Conservation (phyloP, 1,140 invertebrate species). For the Chymomyza costata region DNA sequence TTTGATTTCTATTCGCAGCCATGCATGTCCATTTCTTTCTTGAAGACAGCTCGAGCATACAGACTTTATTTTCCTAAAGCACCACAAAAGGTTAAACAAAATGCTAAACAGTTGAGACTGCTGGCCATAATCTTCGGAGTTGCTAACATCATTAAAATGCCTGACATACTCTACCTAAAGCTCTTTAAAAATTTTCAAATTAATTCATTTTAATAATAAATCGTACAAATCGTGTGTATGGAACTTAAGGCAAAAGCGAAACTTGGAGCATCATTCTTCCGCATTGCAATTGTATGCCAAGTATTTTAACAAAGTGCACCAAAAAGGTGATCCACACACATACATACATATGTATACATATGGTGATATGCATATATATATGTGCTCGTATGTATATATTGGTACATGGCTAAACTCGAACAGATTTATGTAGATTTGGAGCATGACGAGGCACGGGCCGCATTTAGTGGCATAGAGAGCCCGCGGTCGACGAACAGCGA, state of each 20-base stretch:
- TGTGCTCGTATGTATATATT: constrained; percentile 33
- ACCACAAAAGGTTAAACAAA: too few species aligned
- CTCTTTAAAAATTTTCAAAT: constrained; percentile 54
- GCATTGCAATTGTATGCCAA: constrained; percentile 40
- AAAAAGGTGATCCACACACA: constrained; percentile 38
- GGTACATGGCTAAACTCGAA: constrained; percentile 43
- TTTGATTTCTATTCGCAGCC: too few species aligned
- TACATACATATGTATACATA: constrained; percentile 7
- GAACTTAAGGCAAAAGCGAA: constrained; percentile 11
- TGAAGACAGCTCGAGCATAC: too few species aligned
- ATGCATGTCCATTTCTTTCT: too few species aligned
- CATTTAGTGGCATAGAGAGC: background rate
- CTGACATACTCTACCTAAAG: constrained; percentile 40
- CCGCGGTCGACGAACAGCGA: too few species aligned
- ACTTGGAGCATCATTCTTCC: constrained; percentile 48
- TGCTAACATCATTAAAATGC: constrained; percentile 71
- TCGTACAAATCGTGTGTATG: constrained; percentile 28
- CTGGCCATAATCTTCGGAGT: constrained; percentile 3
- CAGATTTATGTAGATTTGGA: constrained; percentile 72
- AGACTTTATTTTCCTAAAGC: too few species aligned
- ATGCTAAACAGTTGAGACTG: too few species aligned
- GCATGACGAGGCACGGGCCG: constrained; percentile 25
- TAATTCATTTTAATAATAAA: constrained; percentile 68
- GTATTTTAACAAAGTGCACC: constrained; percentile 44
- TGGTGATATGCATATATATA: constrained; percentile 12